A percentile compares a stretch with the other conserved stretches of the same genome.
These are phyloP conservation scores for Columba livia DNA, from an alignment of 2,113 vertebrate genomes.

Conservation along the genomic window DNA sequence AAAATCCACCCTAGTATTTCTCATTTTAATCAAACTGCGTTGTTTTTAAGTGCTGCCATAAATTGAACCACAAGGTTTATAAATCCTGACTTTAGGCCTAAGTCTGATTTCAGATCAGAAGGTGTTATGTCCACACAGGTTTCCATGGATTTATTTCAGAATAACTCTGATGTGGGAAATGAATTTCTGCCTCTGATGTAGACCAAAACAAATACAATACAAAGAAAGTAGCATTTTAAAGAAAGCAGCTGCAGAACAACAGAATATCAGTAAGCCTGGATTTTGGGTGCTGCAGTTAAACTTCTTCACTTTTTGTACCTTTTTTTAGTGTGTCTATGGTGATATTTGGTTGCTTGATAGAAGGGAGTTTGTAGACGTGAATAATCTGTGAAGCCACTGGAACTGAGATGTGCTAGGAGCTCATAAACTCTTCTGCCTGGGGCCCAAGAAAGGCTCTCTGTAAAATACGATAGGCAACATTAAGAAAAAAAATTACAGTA, in stretches of 20 bases:
- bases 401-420: neutral
- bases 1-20: neutral
- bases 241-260: neutral
- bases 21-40: conserved; percentile 33
- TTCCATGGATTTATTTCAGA: neutral
- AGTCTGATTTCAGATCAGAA: neutral
- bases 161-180: neutral
- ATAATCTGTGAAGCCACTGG: neutral
- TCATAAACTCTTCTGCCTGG: neutral
- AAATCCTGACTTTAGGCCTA: neutral
- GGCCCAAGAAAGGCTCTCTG: neutral
- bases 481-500: neutral
- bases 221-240: neutral
- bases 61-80: neutral
- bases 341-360: neutral
- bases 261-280: neutral
- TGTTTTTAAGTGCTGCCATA: conserved; percentile 13
- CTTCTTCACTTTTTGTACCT: neutral
- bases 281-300: neutral
- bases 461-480: neutral
- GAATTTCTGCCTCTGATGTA: neutral
- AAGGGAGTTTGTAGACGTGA: neutral
- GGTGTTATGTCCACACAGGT: neutral
- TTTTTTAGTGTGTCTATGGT: neutral
- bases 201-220: neutral